Base-by-base conservation (phyloP, 1,140 invertebrate genomes). In the Papilio helenus region DNA sequence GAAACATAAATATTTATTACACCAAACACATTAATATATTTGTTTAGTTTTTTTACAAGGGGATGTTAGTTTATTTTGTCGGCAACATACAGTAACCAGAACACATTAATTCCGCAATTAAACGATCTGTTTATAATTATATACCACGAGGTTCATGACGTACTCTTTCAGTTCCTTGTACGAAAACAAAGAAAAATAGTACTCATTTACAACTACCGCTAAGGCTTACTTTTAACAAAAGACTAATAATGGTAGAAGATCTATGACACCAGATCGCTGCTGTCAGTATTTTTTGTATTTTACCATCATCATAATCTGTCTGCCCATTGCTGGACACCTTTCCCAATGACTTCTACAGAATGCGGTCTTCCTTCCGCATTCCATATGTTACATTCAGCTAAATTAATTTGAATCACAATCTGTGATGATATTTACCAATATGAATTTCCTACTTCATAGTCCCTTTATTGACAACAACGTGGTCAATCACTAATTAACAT, bases 31-130 rank as follows among this genome's bases (percentile, higher is more conserved):
- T 68, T 29, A 68, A 68, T 29, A 7, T 68, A 29, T 68, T 68
- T 68, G 14, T 68, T 34, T 68, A 26, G 4, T 26, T 68, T 68
- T 58, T 68, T 68, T 16, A 16, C 23, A 68, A 34, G 26, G 26
- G 61, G 61, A 68, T 68, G 61, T 68, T 61, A 61, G 58, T 61
- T 68, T 68, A 68, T 26, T 68, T 68, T 68, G 26, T 68, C 26
- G 26, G 16, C 61, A 68, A 68, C 61, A 68, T 68, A 68, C 61
- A 68, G 12, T 68, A 29, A 29, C 61, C 61, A 68, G 61, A 68
- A 68, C 61, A 68, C 61, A 68, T 68, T 68, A 68, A 68, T 16
- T 68, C 12, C 61, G 26, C 61, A 12, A 29, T 68, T 68, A 68
- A 68, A 14, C 26, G 26, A 34, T 68, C 61, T 68, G 61, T 68